Conservation (phyloP, 2,797 vertebrate species). For the Schizopygopsis pylzovi region DNA sequence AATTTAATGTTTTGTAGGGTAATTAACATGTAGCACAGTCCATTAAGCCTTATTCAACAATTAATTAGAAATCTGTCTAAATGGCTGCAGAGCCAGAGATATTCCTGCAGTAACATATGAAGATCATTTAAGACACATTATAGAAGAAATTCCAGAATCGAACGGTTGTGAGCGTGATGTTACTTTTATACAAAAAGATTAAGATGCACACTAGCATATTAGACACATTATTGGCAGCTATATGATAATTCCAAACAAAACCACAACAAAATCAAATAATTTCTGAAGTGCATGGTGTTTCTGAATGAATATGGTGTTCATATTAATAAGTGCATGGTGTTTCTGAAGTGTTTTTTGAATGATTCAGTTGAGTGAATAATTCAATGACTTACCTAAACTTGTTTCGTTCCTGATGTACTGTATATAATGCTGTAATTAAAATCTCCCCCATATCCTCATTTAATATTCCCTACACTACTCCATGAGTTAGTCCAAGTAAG, state of each 20-base stretch:
- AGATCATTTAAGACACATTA: neutral
- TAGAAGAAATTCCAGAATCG: neutral
- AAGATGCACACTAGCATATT: neutral
- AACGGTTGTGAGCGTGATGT: neutral
- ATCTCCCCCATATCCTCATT: neutral
- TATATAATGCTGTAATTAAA: too few relatives aligned
- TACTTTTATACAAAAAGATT: too few relatives aligned
- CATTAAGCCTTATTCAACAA: constrained; percentile 22
- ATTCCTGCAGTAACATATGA: constrained; percentile 8
- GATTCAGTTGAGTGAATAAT: neutral
- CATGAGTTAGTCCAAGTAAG: neutral
- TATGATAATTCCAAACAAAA: neutral
- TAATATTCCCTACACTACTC: neutral
- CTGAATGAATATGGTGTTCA: neutral
- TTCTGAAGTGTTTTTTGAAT: neutral
- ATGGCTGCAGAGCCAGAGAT: constrained; percentile 21
- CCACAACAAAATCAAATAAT: neutral
- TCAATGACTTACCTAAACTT: neutral
- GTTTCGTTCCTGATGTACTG: neutral
- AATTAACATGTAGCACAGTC: constrained; percentile 36
- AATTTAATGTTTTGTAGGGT: constrained; percentile 49
- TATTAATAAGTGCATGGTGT: too few relatives aligned
- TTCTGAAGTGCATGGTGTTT: neutral
- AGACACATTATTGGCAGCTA: neutral
- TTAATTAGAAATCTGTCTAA: constrained; percentile 20